Percentiles rank a stretch among this genome's conserved stretches.
These are phyloP conservation scores for Drosophila orosa DNA, from an alignment of 1,140 invertebrate genomes.

Conservation along the genomic window DNA sequence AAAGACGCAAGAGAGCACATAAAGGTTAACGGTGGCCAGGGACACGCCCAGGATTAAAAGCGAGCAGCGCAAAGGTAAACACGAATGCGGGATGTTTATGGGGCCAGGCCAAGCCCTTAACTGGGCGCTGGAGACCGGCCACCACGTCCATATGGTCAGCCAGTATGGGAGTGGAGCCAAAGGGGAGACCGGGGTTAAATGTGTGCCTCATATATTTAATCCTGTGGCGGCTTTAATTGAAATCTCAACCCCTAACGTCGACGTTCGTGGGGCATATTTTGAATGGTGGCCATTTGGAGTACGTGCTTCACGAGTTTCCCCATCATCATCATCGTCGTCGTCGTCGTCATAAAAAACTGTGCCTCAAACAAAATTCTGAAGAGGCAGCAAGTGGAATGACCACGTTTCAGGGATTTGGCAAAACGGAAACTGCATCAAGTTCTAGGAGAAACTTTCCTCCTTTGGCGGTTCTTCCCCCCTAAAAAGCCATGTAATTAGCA, in stretches of 20 bases:
- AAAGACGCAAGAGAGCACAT: conserved; percentile 44
- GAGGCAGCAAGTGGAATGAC: conserved; percentile 20
- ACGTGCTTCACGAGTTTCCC: conserved; percentile 64
- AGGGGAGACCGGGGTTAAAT: neutral
- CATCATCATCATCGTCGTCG: conserved; percentile 3
- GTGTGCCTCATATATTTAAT: conserved; percentile 40
- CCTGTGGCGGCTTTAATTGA: conserved; percentile 69
- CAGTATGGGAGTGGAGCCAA: neutral
- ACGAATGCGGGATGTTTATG: conserved; percentile 50
- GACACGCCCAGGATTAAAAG: conserved; percentile 50
- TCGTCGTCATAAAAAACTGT: conserved; percentile 41
- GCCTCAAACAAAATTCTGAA: conserved; percentile 22
- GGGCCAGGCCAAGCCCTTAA: conserved; percentile 57
- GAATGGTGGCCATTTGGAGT: conserved; percentile 65
- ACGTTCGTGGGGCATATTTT: conserved; percentile 44
- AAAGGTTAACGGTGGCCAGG: conserved; percentile 54
- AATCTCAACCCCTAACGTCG: conserved; percentile 65
- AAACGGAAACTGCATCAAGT: conserved; percentile 45
- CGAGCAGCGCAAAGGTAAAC: conserved; percentile 55
- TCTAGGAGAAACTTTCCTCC: conserved; percentile 19
- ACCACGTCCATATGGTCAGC: conserved; percentile 49
- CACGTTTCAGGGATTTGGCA: conserved; percentile 39
- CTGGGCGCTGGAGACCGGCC: conserved; percentile 56
- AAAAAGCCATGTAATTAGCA: conserved; percentile 72
- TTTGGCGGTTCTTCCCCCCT: conserved; percentile 16